Conservation (phyloP, 2,797 vertebrate genomes). For the Tragopan temminckii region DNA sequence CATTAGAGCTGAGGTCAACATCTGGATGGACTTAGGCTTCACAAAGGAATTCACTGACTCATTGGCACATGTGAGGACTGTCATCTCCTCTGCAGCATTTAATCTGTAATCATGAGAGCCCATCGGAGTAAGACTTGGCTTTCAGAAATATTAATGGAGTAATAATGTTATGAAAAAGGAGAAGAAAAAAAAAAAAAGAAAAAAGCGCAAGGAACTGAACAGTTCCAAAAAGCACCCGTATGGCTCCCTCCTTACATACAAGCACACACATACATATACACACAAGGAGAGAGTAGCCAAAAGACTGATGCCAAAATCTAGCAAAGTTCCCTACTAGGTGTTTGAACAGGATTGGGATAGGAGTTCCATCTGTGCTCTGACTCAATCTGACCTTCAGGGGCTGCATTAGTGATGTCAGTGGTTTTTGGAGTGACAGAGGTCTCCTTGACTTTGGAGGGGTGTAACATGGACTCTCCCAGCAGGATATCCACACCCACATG, state of each 20-base stretch:
- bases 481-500: background rate
- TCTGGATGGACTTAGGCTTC: conserved; percentile 78
- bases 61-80: conserved; percentile 66
- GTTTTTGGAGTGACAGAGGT: background rate
- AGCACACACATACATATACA: background rate
- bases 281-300: background rate
- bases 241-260: background rate
- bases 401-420: background rate
- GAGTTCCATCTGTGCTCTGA: conserved; percentile 32
- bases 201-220: background rate
- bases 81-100: conserved; percentile 69
- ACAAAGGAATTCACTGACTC: conserved; percentile 77
- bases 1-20: conserved; percentile 75
- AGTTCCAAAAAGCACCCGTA: background rate
- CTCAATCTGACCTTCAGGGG: background rate
- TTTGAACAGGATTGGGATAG: background rate
- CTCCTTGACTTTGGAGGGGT: background rate
- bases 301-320: background rate
- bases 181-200: background rate
- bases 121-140: conserved; percentile 46
- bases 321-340: background rate
- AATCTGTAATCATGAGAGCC: conserved; percentile 47
- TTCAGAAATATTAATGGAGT: conserved; percentile 68
- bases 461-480: background rate
- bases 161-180: conserved; percentile 45